Evolutionary conservation across 1,140 invertebrate genomes (phyloP).

Genomic region (Leptinotarsa lineolata): DNA sequence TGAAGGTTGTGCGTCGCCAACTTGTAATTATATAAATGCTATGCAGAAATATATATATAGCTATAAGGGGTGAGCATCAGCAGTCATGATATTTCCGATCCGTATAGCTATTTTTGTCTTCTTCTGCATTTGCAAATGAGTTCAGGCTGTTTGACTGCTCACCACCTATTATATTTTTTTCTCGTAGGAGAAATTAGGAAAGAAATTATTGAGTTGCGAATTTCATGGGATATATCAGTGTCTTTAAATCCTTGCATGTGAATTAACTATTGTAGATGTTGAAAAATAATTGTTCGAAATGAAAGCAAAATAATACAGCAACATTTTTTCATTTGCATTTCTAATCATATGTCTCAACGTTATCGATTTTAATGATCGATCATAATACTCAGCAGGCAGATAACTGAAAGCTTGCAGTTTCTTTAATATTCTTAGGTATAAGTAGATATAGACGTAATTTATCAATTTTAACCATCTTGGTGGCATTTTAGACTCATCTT

Average conservation of each 20-base stretch:
- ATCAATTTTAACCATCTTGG: constrained; percentile 35
- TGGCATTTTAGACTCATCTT: constrained; percentile 47
- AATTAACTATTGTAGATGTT: constrained; percentile 44
- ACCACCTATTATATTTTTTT: background rate
- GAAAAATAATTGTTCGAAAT: constrained; percentile 33
- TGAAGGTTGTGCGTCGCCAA: constrained; percentile 52
- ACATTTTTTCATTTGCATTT: background rate
- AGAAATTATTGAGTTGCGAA: constrained; percentile 32
- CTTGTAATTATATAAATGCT: constrained; percentile 41
- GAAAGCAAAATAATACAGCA: background rate
- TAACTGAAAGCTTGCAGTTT: constrained; percentile 37
- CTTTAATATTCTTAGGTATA: constrained; percentile 29
- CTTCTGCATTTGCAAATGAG: constrained; percentile 12
- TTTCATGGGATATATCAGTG: constrained; percentile 44
- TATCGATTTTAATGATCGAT: constrained; percentile 9
- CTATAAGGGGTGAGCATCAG: constrained; percentile 26
- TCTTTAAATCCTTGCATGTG: constrained; percentile 45
- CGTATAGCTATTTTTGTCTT: constrained; percentile 36
- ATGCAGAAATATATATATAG: constrained; percentile 35
- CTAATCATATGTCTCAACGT: background rate
- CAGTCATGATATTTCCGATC: constrained; percentile 33
- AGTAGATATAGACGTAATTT: constrained; percentile 44
- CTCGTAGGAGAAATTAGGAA: constrained; percentile 14
- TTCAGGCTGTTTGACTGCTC: constrained; percentile 16
- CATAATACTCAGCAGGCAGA: constrained; percentile 41